phyloP scores from a whole-genome alignment of 1,140 invertebrate genomes.

The Mamestra configurata region DNA sequence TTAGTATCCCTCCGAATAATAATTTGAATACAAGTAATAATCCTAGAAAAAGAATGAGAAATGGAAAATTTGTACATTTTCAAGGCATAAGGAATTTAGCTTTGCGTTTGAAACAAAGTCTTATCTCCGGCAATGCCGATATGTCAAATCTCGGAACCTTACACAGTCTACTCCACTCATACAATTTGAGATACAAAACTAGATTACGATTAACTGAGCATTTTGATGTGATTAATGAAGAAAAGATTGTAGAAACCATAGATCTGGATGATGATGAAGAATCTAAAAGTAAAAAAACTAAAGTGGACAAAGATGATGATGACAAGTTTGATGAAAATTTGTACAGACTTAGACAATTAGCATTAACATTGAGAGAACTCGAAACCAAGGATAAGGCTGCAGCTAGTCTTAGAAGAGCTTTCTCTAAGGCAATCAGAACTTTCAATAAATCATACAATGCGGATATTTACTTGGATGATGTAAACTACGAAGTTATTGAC shows the following conservation, averaged over 20 bases:
- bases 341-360: slow-evolving; percentile 62
- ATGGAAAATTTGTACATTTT: slow-evolving; percentile 61
- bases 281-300: slow-evolving; percentile 32
- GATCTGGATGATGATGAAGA: slow-evolving; percentile 73
- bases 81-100: slow-evolving; percentile 68
- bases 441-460: slow-evolving; percentile 78
- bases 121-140: slow-evolving; percentile 54
- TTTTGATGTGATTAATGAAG: slow-evolving; percentile 68
- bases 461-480: slow-evolving; percentile 71
- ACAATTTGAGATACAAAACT: slow-evolving; percentile 71
- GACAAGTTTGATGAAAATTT: slow-evolving; percentile 70
- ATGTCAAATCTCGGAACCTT: slow-evolving; percentile 60
- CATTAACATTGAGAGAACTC: slow-evolving; percentile 65
- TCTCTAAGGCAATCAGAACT: slow-evolving; percentile 73
- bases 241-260: slow-evolving; percentile 74
- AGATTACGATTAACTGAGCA: slow-evolving; percentile 66
- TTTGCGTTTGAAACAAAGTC: slow-evolving; percentile 63
- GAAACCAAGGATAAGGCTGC: slow-evolving; percentile 65
- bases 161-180: slow-evolving; percentile 68
- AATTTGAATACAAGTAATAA: slow-evolving; percentile 11
- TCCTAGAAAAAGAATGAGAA: slow-evolving; percentile 58
- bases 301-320: neutral
- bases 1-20: slow-evolving; percentile 36
- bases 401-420: slow-evolving; percentile 69
- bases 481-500: slow-evolving; percentile 69